phyloP scores from a whole-genome alignment of 2,888 invertebrate genomes.

The Dasysyrphus tricinctus region DNA sequence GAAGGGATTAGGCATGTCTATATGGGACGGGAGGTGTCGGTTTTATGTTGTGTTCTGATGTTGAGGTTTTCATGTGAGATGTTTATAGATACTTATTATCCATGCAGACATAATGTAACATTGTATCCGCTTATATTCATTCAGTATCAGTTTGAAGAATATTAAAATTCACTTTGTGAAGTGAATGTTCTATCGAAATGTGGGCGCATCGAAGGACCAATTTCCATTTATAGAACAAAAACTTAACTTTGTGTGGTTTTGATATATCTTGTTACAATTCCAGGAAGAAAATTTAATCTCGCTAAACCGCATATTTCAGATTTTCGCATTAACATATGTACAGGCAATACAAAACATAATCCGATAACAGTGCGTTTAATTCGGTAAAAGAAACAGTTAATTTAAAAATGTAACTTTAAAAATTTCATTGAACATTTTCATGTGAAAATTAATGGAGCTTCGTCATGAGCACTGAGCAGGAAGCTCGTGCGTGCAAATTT shows the following conservation, averaged over 20 bases:
- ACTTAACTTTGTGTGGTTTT: not conserved
- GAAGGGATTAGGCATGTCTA: not conserved
- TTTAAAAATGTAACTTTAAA: not conserved
- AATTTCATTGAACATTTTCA: not conserved
- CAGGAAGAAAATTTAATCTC: not conserved
- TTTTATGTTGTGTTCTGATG: slow-evolving; percentile 20
- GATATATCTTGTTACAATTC: not conserved
- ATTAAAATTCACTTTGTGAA: slow-evolving; percentile 6
- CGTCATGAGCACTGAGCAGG: not conserved
- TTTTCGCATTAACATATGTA: not conserved
- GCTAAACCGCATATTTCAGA: not conserved
- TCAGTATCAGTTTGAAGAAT: not conserved
- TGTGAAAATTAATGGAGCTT: not conserved
- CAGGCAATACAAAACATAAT: not conserved
- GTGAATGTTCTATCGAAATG: not conserved
- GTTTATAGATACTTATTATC: not conserved
- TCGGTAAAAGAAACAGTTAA: not conserved
- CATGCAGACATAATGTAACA: not conserved
- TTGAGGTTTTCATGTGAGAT: slow-evolving; percentile 21
- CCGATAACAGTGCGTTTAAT: not conserved
- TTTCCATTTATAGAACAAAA: not conserved
- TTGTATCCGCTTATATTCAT: not conserved
- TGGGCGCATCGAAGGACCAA: no score
- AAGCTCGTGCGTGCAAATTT: not conserved
- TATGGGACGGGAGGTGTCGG: not conserved